These are phyloP conservation scores for Rhaphigaster nebulosa DNA, from an alignment of 2,888 invertebrate genomes.

Conservation along the genomic window DNA sequence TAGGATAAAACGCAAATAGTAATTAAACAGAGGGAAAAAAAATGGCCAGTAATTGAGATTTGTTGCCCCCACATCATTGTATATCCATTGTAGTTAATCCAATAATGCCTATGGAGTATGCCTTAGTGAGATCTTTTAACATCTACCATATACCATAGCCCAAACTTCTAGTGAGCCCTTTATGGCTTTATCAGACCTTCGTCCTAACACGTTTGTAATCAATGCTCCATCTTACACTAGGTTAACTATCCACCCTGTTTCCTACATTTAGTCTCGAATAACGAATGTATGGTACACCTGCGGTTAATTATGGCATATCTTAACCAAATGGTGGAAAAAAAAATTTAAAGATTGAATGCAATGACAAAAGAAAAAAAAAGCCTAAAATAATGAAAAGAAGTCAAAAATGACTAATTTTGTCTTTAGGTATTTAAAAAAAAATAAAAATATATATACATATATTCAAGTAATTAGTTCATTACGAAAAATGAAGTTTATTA, in stretches of 20 bases:
- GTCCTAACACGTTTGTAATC: conserved; percentile 9
- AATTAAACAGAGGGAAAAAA: neutral
- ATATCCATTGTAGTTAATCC: conserved; percentile 32
- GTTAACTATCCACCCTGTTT: neutral
- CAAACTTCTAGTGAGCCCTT: conserved; percentile 29
- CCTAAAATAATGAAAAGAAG: neutral
- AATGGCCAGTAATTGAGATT: conserved; percentile 42
- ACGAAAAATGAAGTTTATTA: neutral
- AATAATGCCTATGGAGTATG: conserved; percentile 37
- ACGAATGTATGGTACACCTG: too few relatives aligned
- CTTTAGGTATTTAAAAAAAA: neutral
- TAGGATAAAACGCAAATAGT: neutral
- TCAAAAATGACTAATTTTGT: neutral
- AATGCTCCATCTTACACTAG: conserved; percentile 48
- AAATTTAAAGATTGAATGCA: neutral
- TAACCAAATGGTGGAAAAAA: neutral
- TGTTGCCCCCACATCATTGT: conserved; percentile 39
- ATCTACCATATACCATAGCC: conserved; percentile 49
- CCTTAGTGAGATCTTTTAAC: conserved; percentile 32
- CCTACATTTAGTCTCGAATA: neutral
- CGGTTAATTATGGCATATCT: neutral
- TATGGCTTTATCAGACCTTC: conserved; percentile 3
- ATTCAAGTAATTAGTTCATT: neutral
- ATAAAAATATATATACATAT: neutral
- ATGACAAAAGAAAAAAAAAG: neutral